A percentile compares a stretch with the other conserved stretches of the same genome.
phyloP scores from a whole-genome alignment of 2,797 vertebrate species.

The Percopsis omiscomaycus region DNA sequence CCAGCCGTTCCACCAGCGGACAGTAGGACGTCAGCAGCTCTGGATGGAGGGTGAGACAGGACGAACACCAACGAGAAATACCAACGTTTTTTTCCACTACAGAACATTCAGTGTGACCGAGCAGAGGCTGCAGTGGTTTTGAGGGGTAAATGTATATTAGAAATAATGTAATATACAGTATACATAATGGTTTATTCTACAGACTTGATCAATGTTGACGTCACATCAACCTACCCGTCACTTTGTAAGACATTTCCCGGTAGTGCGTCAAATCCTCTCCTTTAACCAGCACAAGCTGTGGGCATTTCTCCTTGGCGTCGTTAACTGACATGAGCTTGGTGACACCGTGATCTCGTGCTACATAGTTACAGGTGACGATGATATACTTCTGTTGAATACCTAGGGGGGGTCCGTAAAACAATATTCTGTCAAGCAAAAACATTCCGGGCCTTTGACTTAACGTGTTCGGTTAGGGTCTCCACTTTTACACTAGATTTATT shows the following conservation, averaged over 20 bases:
- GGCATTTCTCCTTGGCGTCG: slow-evolving; percentile 85
- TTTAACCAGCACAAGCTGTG: slow-evolving; percentile 85
- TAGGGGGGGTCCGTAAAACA: slow-evolving; percentile 23
- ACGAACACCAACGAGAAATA: slow-evolving; percentile 13
- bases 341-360: slow-evolving; percentile 83
- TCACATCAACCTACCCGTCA: slow-evolving; percentile 80
- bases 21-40: slow-evolving; percentile 85
- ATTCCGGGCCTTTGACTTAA: not conserved
- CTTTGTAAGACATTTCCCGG: slow-evolving; percentile 88
- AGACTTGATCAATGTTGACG: not conserved
- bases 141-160: not conserved
- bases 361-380: slow-evolving; percentile 91
- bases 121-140: not conserved
- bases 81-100: not conserved
- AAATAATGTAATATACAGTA: not conserved
- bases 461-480: not conserved
- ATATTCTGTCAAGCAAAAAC: not conserved
- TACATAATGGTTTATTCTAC: not conserved
- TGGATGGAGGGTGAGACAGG: slow-evolving; percentile 52
- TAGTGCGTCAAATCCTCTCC: slow-evolving; percentile 91
- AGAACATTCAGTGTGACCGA: not conserved
- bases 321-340: slow-evolving; percentile 84
- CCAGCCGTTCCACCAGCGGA: slow-evolving; percentile 87
- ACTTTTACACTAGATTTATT: not conserved
- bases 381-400: slow-evolving; percentile 89